Conservation (phyloP, 2,113 vertebrate species). For the Amblyopsis rosae region DNA sequence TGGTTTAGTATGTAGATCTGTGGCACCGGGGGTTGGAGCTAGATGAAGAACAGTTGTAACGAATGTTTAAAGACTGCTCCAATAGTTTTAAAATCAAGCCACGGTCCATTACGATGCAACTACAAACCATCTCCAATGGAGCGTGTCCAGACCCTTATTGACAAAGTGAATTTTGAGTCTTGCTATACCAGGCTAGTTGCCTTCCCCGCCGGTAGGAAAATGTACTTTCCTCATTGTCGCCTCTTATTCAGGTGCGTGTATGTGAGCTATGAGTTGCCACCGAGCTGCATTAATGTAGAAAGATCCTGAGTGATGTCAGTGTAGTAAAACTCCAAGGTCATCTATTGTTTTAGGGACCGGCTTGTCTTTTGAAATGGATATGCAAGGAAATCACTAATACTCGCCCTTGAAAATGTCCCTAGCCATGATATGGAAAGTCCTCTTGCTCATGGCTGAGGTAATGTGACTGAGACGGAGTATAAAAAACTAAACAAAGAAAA, state of each 20-base stretch:
- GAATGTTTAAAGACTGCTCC: no score
- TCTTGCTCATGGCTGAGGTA: neutral
- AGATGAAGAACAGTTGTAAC: no score
- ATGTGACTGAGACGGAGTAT: neutral
- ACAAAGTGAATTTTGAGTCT: neutral
- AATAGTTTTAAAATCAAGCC: no score
- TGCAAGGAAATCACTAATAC: constrained; percentile 21
- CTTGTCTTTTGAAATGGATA: constrained; percentile 34
- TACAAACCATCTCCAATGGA: neutral
- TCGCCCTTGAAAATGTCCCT: constrained; percentile 26
- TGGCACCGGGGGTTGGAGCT: no score
- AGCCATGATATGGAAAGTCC: neutral
- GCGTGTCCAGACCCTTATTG: neutral
- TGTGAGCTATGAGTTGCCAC: constrained; percentile 8
- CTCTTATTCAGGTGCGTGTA: constrained; percentile 35
- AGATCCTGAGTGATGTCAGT: constrained; percentile 4
- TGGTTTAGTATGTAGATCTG: no score
- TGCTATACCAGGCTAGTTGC: no score
- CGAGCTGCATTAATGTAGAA: neutral
- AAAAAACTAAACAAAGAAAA: neutral
- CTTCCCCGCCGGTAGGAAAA: constrained; percentile 37
- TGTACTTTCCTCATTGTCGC: constrained; percentile 26
- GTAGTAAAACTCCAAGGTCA: constrained; percentile 29
- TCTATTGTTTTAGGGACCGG: constrained; percentile 25
- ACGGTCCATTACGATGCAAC: no score